Evolutionary conservation across 2,888 invertebrate species (phyloP), one percentile per base, ranked within the genome.

Genomic region (Plusia festucae): DNA sequence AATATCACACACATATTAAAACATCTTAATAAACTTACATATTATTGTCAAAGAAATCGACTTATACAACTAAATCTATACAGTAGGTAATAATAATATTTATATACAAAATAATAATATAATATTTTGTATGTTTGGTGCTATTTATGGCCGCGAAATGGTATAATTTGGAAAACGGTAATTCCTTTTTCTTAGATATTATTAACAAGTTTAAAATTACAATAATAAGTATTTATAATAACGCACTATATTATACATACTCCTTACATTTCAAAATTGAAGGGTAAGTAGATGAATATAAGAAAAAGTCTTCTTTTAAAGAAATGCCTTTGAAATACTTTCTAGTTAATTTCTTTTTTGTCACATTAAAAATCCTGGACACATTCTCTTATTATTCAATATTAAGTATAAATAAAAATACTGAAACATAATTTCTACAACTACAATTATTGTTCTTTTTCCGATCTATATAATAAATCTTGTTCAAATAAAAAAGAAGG

Each of bases 91-190:
- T 40, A 40, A 34, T 65, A 59, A 53, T 59, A 49, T 44, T 57
- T 76, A 64, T 65, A 73, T 61, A 78, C 70, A 78, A 68, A 70
- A 70, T 40, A 40, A 40, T 40, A 40, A 40, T 16, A 63, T 18
- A 18, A n/a, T 55, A 57, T 67, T 77, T 73, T 76, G 73, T 78
- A 73, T 73, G 70, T 78, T 78, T 78, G 78, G 78, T 78, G 64
- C 62, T 66, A 62, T n/a, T 4, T 78, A 78, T 78, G 78, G 78
- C 78, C 76, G 63, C 78, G 15, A 68, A 61, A 64, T 68, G 54
- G 61, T 65, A 74, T 46, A 60, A 30, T 40, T 51, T 44, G 55
- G 57, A 67, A 63, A 15, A 20, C 13, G 2, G 1, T 44, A 46
- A 27, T 59, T 63, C 52, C 22, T 46, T 67, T 67, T 30, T 53